Base-by-base conservation (phyloP, 2,888 invertebrate genomes). In the Achlya flavicornis region DNA sequence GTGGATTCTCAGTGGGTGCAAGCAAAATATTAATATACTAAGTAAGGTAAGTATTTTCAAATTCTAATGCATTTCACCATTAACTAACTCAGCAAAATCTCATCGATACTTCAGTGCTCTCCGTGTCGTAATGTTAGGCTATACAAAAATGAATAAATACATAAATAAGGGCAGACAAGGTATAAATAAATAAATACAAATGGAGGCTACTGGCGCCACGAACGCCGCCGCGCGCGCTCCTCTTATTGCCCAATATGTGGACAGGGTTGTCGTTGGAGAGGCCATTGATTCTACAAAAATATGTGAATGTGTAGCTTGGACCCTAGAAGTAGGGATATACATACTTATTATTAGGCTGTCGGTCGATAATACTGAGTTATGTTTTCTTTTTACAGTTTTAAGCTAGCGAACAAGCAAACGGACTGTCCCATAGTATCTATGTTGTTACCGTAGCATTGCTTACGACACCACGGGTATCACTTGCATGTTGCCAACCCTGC, bases 151-250 rank as follows among this genome's bases (percentile, higher is more conserved):
- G 89, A 88, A 91, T 90, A 91, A 89, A 90, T 91, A 88, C 87
- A 92, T 91, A 88, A 87, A 90, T 88, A 90, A 88, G 83, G 79
- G 83, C 88, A 87, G 88, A 88, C 90, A 85, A 84, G 87, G 83
- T 87, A 89, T 90, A 91, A 90, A 92, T 90, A 91, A 91, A 90
- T 91, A 92, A 90, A 92, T 91, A 90, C 89, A 87, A 89, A 91
- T 88, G 88, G 87, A 84, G 79, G 93, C 93, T 93, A 91, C 93
- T 92, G 93, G 93, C 93, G 93, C 93, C 93, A 91, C 85, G 84
- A 80, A 84, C 81, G 85, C 85, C 86, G 89, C 81, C 86, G 87
- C 80, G 83, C 81, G 78, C 84, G 80, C 80, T 92, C 85, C 80
- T 92, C 90, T 92, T 93, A 87, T 93, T 92, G 89, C 85, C 74